Base-by-base conservation (phyloP, 2,888 invertebrate genomes). In the Nephrotoma guestfalica region DNA sequence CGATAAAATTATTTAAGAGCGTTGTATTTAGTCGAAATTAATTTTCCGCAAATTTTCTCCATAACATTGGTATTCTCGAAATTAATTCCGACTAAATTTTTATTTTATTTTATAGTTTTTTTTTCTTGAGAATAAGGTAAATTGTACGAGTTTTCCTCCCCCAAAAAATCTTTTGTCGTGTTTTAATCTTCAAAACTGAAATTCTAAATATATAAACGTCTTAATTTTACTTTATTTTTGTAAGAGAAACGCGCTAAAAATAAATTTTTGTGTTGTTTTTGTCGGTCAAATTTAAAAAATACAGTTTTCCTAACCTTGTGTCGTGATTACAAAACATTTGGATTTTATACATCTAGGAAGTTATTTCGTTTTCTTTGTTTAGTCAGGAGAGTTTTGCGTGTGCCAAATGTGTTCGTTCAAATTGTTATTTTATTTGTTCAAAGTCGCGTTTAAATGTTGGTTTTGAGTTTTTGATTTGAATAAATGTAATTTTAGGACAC, bases 1-100 rank as follows among this genome's bases (percentile, higher is more conserved):
- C 43, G 85, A 45, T 45, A 85, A 85, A 85, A 85, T 43, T 85
- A 85, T 84, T 84, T 84, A 84, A 84, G 7, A 84, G 41, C 71
- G 30, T 30, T 71, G 30, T 71, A 30, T 30, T 9, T 71, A 71
- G 71, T 71, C 71, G 71, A 71, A 71, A 71, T 71, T 71, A 30
- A 71, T 71, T 71, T 57, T 57, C 11, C 30, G 7, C 7, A 71
- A 71, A 71, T 30, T 71, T 71, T 71, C 30, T 9, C 30, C 18
- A 71, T 51, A 51, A 71, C 1, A 30, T 71, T 71, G 71, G 30
- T 71, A 9, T 30, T 71, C 9, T 71, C 30, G 30, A 71, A 71
- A 71, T 71, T 71, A 71, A 71, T 71, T 71, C 0, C 30, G 71
- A 71, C 71, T 57, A 18, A 30, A 30, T 30, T 71, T 71, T 30